phyloP scores from a whole-genome alignment of 1,140 invertebrate genomes.

The Linepithema humile region DNA sequence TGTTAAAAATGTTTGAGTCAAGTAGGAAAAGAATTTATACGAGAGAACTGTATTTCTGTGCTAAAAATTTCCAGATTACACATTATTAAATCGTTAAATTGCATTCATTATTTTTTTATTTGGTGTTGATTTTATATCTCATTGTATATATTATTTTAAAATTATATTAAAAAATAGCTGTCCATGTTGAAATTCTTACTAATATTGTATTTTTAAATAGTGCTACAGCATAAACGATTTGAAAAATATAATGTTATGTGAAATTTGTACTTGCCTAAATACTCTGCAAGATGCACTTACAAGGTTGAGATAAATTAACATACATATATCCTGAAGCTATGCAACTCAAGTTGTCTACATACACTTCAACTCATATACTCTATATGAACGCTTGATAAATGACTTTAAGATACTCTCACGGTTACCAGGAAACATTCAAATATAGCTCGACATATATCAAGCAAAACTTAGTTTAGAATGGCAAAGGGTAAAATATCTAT shows the following conservation, averaged over 20 bases:
- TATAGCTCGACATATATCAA: not conserved
- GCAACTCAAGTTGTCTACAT: constrained; percentile 2
- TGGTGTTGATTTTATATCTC: too few relatives aligned
- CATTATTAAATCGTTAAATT: not conserved
- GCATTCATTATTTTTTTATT: not conserved
- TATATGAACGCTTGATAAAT: constrained; percentile 14
- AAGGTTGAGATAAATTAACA: constrained; percentile 11
- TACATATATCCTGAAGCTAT: not conserved
- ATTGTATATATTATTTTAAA: too few relatives aligned
- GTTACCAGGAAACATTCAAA: not conserved
- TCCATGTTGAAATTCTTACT: too few relatives aligned
- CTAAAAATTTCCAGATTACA: not conserved
- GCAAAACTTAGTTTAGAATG: not conserved
- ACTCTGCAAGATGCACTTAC: not conserved
- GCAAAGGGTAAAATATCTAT: constrained; percentile 18
- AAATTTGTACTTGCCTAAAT: not conserved
- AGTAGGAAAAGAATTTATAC: not conserved
- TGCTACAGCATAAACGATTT: too few relatives aligned
- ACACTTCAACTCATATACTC: not conserved
- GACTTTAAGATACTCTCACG: constrained; percentile 2
- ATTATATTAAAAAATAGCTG: too few relatives aligned
- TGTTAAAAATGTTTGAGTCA: not conserved
- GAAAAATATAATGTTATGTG: too few relatives aligned
- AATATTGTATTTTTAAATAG: too few relatives aligned
- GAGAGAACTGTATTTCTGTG: not conserved